phyloP scores from a whole-genome alignment of 1,140 invertebrate genomes.

The Mercenaria mercenaria region DNA sequence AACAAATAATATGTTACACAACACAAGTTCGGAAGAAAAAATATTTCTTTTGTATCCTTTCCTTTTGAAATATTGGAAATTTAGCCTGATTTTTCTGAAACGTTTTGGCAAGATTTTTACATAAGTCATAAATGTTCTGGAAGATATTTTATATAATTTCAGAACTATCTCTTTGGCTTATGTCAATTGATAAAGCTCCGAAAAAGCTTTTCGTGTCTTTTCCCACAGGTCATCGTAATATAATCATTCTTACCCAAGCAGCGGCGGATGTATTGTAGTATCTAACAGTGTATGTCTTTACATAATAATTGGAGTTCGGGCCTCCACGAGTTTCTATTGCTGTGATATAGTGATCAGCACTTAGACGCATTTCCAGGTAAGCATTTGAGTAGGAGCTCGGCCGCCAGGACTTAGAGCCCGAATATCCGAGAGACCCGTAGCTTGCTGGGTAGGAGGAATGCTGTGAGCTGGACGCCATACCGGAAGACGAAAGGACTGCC shows the following conservation, averaged over 20 bases:
- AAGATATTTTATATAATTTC: too few relatives aligned
- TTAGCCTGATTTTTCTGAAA: too few relatives aligned
- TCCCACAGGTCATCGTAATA: too few relatives aligned
- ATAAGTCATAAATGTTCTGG: too few relatives aligned
- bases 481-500: neutral
- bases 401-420: conserved; percentile 15
- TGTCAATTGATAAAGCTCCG: too few relatives aligned
- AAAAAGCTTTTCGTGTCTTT: too few relatives aligned
- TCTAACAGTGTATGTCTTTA: conserved; percentile 43
- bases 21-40: too few relatives aligned
- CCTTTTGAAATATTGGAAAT: too few relatives aligned
- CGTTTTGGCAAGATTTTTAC: too few relatives aligned
- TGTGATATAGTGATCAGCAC: conserved; percentile 42
- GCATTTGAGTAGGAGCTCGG: neutral
- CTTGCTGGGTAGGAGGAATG: conserved; percentile 16
- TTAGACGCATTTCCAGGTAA: conserved; percentile 38
- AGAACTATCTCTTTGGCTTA: too few relatives aligned
- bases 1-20: too few relatives aligned
- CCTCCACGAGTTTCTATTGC: conserved; percentile 50
- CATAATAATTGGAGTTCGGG: conserved; percentile 20
- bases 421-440: conserved; percentile 42
- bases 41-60: too few relatives aligned
- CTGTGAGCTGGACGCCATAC: conserved; percentile 3
- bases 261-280: conserved; percentile 50
- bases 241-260: conserved; percentile 50